phyloP scores from a whole-genome alignment of 2,113 vertebrate genomes.

The Procavia capensis region DNA sequence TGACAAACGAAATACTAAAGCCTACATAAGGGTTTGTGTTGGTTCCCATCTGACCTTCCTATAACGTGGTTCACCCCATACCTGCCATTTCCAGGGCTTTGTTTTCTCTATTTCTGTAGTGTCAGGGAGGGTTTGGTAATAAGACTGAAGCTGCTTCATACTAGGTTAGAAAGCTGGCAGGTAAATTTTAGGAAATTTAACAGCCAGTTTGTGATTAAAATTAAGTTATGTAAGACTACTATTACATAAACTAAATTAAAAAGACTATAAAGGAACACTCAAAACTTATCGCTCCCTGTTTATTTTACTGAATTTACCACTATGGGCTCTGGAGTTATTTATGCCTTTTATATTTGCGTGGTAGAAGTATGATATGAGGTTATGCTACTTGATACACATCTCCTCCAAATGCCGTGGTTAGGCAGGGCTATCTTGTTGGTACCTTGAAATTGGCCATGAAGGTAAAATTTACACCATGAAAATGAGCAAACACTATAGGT shows the following conservation, averaged over 20 bases:
- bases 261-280: not conserved
- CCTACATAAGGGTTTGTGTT: not conserved
- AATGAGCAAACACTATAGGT: not conserved
- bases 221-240: not conserved
- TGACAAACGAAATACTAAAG: not conserved
- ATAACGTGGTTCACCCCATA: not conserved
- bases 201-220: not conserved
- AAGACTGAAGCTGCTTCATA: accelerated
- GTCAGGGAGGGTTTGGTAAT: not conserved
- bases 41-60: not conserved
- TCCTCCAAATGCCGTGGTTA: not conserved
- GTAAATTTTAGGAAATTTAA: not conserved
- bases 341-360: not conserved
- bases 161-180: not conserved
- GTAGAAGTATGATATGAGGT: not conserved
- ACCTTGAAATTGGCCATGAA: not conserved
- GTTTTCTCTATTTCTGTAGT: not conserved
- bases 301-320: not conserved
- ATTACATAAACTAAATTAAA: not conserved
- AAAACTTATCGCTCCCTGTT: not conserved
- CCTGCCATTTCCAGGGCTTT: not conserved
- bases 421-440: not conserved
- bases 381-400: not conserved
- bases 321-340: not conserved
- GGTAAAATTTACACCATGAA: not conserved